A percentile compares a stretch with the other conserved stretches of the same genome.
These are phyloP conservation scores for Podarcis siculus DNA, from an alignment of 2,797 vertebrate genomes.

Conservation along the genomic window DNA sequence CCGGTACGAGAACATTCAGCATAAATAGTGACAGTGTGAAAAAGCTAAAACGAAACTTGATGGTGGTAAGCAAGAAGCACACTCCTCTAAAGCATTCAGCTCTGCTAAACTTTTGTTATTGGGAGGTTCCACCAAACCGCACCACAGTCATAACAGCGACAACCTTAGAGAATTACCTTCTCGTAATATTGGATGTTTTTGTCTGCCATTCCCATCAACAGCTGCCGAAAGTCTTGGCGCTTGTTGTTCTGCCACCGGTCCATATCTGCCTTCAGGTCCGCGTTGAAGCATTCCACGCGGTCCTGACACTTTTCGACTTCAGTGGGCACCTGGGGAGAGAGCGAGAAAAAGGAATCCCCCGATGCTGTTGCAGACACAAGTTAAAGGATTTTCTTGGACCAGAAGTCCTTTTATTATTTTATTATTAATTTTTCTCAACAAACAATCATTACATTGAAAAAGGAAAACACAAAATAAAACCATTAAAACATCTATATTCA, in stretches of 20 bases:
- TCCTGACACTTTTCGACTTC: slow-evolving; percentile 98
- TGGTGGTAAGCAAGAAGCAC: neutral
- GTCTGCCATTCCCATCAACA: slow-evolving; percentile 93
- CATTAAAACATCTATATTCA: too few relatives aligned
- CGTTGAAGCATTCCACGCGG: slow-evolving; percentile 95
- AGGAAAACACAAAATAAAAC: too few relatives aligned
- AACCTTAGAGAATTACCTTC: slow-evolving; percentile 81
- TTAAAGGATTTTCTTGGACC: neutral
- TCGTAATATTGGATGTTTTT: slow-evolving; percentile 96
- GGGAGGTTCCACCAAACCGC: too few relatives aligned
- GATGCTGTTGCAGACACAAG: neutral
- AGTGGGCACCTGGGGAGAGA: slow-evolving; percentile 82
- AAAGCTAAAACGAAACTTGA: neutral
- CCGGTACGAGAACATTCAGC: neutral
- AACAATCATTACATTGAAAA: too few relatives aligned
- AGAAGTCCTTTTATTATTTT: too few relatives aligned
- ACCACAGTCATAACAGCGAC: neutral
- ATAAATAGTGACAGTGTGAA: neutral
- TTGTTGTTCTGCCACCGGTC: slow-evolving; percentile 98
- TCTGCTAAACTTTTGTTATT: neutral
- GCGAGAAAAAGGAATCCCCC: neutral
- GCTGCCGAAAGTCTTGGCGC: slow-evolving; percentile 94
- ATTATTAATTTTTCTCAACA: too few relatives aligned
- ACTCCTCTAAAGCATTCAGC: neutral
- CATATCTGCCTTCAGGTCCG: slow-evolving; percentile 98